Conservation (phyloP, 2,113 vertebrate genomes). For the Tetrao urogallus region DNA sequence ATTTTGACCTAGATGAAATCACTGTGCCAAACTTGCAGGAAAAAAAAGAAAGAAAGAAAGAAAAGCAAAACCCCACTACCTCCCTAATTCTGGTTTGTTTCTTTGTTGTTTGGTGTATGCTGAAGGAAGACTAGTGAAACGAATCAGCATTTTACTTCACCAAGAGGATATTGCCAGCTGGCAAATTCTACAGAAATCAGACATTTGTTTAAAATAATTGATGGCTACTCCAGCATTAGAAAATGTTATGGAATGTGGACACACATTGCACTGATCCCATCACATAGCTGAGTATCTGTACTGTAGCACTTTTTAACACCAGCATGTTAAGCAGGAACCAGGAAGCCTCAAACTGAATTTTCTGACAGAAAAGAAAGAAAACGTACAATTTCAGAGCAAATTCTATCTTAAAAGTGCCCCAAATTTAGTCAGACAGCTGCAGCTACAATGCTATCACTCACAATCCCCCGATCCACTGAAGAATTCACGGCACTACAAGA, state of each 20-base stretch:
- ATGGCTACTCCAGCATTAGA: neutral
- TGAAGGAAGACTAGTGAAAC: neutral
- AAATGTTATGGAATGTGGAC: neutral
- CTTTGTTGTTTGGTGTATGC: neutral
- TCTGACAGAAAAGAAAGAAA: neutral
- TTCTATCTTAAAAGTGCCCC: neutral
- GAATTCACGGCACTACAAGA: neutral
- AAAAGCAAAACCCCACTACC: neutral
- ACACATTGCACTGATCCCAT: neutral
- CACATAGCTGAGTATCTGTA: neutral
- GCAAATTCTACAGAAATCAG: neutral
- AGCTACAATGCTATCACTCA: neutral
- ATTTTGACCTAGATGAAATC: constrained; percentile 42
- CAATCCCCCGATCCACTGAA: neutral
- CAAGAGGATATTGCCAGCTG: neutral
- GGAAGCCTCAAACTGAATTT: neutral
- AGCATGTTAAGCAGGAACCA: neutral
- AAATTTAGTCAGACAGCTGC: neutral
- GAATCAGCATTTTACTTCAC: neutral
- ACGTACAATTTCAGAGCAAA: constrained; percentile 28
- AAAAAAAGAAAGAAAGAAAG: too few species aligned
- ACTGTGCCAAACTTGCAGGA: neutral
- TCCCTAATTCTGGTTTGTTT: neutral
- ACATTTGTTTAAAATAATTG: neutral
- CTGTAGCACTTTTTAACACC: neutral